Conservation (phyloP, 2,797 vertebrate genomes). For the Acanthornis magna region DNA sequence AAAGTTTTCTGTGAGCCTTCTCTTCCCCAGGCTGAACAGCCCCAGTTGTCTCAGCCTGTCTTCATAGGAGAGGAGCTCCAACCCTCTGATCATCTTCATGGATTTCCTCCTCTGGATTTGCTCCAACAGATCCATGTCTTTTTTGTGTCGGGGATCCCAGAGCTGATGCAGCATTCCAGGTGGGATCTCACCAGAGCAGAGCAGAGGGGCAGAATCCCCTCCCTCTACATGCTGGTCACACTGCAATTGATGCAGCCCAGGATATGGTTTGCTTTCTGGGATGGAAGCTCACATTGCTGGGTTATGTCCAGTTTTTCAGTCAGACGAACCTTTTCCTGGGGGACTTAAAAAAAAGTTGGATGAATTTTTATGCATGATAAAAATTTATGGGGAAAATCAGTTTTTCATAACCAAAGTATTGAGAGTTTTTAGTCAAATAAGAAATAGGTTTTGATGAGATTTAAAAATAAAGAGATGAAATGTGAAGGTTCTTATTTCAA, state of each 20-base stretch:
- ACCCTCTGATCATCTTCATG: fast-evolving
- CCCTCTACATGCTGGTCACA: background rate
- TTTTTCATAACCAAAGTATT: background rate
- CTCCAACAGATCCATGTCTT: background rate
- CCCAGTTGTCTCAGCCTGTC: background rate
- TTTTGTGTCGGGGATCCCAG: background rate
- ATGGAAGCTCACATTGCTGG: background rate
- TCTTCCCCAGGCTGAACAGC: background rate
- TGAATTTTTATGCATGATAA: background rate
- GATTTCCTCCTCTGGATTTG: background rate
- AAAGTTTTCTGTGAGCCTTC: background rate
- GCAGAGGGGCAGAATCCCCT: background rate
- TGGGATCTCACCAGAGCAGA: background rate
- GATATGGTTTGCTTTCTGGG: background rate
- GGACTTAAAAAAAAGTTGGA: background rate
- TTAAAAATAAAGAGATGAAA: background rate
- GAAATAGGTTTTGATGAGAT: background rate
- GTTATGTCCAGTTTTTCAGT: background rate
- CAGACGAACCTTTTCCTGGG: background rate
- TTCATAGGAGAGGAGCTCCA: background rate
- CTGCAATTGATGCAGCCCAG: background rate
- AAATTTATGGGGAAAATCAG: background rate
- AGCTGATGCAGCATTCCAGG: background rate
- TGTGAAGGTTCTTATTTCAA: background rate
- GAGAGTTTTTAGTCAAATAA: background rate